Percentiles rank a stretch among this genome's conserved stretches.
Evolutionary conservation across 2,888 invertebrate genomes (phyloP).

Genomic region (Drosophila nigricruria): DNA sequence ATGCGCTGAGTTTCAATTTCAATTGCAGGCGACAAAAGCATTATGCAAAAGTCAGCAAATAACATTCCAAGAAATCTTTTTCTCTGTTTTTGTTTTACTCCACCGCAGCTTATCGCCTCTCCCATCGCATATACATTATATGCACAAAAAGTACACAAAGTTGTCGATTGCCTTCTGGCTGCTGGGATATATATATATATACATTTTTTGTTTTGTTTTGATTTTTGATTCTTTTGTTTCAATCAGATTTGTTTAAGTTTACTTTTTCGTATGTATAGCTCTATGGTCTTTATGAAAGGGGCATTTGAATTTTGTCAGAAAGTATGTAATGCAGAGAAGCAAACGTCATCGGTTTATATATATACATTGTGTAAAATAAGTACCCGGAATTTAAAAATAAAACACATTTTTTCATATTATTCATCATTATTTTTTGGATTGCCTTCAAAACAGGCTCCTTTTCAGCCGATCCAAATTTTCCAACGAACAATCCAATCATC

Average conservation of each 20-base stretch:
- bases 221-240: not conserved
- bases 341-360: too few species aligned
- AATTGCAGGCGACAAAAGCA: constrained; percentile 1
- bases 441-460: too few species aligned
- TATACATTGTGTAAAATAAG: too few species aligned
- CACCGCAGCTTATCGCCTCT: not conserved
- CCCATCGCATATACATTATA: not conserved
- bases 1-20: constrained; percentile 11
- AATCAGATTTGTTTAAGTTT: not conserved
- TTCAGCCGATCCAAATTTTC: too few species aligned
- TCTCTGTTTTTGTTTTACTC: constrained; percentile 1
- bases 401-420: too few species aligned
- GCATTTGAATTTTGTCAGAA: not conserved
- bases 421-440: too few species aligned
- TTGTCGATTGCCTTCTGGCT: not conserved
- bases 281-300: not conserved
- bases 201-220: not conserved
- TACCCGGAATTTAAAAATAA: too few species aligned
- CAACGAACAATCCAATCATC: too few species aligned
- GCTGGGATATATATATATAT: constrained; percentile 1
- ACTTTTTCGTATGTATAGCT: not conserved
- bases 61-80: constrained; percentile 12
- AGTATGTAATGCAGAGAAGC: not conserved
- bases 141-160: not conserved
- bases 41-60: constrained; percentile 41